Evolutionary conservation across 2,797 vertebrate species (phyloP).

Genomic region (Hirundo rustica): DNA sequence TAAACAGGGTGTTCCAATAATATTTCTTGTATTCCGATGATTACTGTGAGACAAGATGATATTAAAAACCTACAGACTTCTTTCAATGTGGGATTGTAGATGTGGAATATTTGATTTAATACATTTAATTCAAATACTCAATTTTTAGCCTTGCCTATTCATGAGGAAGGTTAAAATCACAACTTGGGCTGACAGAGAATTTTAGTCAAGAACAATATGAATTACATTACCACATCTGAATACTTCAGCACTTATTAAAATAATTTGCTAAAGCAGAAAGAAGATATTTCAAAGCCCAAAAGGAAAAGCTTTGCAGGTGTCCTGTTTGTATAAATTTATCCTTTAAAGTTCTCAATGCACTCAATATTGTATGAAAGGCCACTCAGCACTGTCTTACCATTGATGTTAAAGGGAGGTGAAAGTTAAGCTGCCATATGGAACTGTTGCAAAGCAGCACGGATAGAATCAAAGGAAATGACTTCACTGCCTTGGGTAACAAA

Average conservation of each 20-base stretch:
- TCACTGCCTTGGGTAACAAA: background rate
- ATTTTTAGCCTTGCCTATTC: background rate
- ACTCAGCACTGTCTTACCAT: background rate
- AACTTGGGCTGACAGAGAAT: background rate
- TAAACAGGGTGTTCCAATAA: background rate
- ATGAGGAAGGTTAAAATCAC: background rate
- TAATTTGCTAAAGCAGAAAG: background rate
- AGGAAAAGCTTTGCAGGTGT: background rate
- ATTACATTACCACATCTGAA: background rate
- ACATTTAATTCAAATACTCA: background rate
- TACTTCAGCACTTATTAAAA: background rate
- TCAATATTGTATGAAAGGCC: background rate
- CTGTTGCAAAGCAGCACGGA: background rate
- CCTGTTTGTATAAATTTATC: background rate
- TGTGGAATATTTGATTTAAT: background rate
- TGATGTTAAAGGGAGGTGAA: background rate
- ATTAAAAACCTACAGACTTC: background rate
- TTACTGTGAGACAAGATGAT: background rate
- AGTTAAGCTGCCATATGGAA: background rate
- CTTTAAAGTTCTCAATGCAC: background rate
- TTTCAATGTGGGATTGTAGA: background rate
- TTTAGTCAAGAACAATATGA: background rate
- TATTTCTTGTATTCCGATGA: background rate
- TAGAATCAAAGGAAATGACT: background rate
- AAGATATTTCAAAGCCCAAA: background rate